Evolutionary conservation across 2,888 invertebrate species (phyloP).

Genomic region (Rosalia funebris): DNA sequence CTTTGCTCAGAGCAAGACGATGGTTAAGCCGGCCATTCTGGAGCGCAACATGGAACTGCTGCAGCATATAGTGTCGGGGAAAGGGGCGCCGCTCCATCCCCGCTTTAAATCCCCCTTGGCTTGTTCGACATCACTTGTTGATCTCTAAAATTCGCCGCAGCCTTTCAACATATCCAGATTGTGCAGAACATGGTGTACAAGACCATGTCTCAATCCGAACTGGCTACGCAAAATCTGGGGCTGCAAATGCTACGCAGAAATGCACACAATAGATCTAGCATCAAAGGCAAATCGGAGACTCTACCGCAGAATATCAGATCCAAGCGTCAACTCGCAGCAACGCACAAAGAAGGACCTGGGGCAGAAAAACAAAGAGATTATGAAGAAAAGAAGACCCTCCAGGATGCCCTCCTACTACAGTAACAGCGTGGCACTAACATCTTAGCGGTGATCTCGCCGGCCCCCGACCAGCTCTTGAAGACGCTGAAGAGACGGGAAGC

Average conservation of each 20-base stretch:
- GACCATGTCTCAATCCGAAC: constrained; percentile 61
- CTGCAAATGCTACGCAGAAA: constrained; percentile 63
- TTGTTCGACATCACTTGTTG: constrained; percentile 81
- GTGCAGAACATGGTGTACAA: constrained; percentile 61
- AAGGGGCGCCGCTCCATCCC: constrained; percentile 88
- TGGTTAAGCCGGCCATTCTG: constrained; percentile 82
- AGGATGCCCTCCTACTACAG: constrained; percentile 89
- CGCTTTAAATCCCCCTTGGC: constrained; percentile 89
- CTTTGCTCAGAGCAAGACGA: constrained; percentile 66
- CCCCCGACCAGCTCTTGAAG: constrained; percentile 74
- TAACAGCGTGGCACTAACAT: constrained; percentile 82
- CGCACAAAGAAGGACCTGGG: constrained; percentile 78
- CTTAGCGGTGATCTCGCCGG: constrained; percentile 70
- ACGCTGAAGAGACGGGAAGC: constrained; percentile 90
- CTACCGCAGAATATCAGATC: constrained; percentile 63
- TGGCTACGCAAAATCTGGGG: constrained; percentile 63
- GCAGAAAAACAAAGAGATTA: constrained; percentile 86
- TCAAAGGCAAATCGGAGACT: constrained; percentile 63
- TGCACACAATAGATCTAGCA: constrained; percentile 56
- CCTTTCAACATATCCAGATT: constrained; percentile 62
- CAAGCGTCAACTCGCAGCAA: constrained; percentile 78
- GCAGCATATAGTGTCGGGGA: constrained; percentile 73
- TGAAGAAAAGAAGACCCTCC: constrained; percentile 89
- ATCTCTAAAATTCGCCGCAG: constrained; percentile 68
- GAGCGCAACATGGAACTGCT: constrained; percentile 83